These are phyloP conservation scores for Ceratitis capitata DNA, from an alignment of 1,140 invertebrate species.

Conservation along the genomic window DNA sequence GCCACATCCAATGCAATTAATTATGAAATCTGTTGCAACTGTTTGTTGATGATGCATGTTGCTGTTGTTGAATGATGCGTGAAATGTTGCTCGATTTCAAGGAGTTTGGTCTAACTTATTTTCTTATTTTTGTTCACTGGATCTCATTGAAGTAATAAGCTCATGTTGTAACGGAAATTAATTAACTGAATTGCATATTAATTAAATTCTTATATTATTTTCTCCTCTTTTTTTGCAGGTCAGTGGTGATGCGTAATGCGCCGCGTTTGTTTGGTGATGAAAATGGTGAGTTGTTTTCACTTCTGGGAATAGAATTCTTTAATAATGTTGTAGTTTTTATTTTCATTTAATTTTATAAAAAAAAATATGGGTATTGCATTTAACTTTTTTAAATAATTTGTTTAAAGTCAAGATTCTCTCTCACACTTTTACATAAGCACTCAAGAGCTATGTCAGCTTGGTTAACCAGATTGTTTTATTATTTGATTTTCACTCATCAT, in stretches of 20 bases:
- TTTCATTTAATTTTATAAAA: too few species aligned
- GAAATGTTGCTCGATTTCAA: slow-evolving; percentile 33
- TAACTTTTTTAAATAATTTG: too few species aligned
- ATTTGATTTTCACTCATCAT: background rate
- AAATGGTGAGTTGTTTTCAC: slow-evolving; percentile 56
- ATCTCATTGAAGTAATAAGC: background rate
- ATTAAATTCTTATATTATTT: background rate
- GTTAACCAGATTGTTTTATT: background rate
- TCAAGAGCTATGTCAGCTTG: background rate
- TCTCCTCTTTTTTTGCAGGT: slow-evolving; percentile 55
- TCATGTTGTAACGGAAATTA: too few species aligned
- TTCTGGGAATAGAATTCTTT: background rate
- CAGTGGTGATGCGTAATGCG: slow-evolving; percentile 59
- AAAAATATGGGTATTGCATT: too few species aligned
- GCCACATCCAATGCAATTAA: slow-evolving; percentile 37
- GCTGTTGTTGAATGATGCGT: slow-evolving; percentile 35
- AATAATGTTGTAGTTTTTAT: too few species aligned
- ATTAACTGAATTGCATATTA: background rate
- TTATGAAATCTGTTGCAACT: slow-evolving; percentile 33
- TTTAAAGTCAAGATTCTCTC: too few species aligned
- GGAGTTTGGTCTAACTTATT: background rate
- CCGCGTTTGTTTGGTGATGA: slow-evolving; percentile 63
- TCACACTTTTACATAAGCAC: background rate
- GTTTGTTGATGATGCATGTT: slow-evolving; percentile 35
- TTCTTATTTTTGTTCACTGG: too few species aligned